These are phyloP conservation scores for Etheostoma nigrum DNA, from an alignment of 2,797 vertebrate species.

Conservation along the genomic window DNA sequence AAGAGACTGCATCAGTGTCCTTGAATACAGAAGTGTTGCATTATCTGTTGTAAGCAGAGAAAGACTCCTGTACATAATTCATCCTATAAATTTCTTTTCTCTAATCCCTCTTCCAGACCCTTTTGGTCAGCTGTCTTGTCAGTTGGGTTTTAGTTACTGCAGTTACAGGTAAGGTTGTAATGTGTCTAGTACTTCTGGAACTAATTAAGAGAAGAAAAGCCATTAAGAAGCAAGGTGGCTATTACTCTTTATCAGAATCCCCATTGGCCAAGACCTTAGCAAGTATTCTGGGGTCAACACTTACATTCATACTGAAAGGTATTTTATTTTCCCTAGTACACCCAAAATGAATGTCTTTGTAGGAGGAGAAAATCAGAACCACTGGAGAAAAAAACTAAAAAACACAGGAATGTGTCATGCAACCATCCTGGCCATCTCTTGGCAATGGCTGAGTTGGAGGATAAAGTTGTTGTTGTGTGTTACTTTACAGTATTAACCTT, in stretches of 20 bases:
- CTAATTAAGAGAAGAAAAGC: conserved; percentile 30
- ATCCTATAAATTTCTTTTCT: conserved; percentile 34
- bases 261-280: background rate
- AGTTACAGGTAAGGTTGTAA: conserved; percentile 11
- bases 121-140: conserved; percentile 46
- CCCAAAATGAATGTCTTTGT: conserved; percentile 12
- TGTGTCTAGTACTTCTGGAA: conserved; percentile 33
- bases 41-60: conserved; percentile 64
- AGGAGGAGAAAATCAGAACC: conserved; percentile 40
- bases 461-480: background rate
- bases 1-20: conserved; percentile 69
- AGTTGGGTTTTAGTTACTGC: conserved; percentile 36
- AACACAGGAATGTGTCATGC: background rate
- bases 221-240: conserved; percentile 40
- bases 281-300: conserved; percentile 9
- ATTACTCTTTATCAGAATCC: conserved; percentile 5
- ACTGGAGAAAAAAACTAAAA: conserved; percentile 16
- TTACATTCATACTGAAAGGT: conserved; percentile 19
- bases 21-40: conserved; percentile 72
- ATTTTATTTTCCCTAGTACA: conserved; percentile 40
- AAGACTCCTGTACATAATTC: conserved; percentile 54
- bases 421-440: no score
- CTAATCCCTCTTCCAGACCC: conserved; percentile 25
- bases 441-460: background rate
- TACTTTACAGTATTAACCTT: conserved; percentile 9